Evolutionary conservation across 2,888 invertebrate genomes (phyloP).

Genomic region (Callinectes sapidus): DNA sequence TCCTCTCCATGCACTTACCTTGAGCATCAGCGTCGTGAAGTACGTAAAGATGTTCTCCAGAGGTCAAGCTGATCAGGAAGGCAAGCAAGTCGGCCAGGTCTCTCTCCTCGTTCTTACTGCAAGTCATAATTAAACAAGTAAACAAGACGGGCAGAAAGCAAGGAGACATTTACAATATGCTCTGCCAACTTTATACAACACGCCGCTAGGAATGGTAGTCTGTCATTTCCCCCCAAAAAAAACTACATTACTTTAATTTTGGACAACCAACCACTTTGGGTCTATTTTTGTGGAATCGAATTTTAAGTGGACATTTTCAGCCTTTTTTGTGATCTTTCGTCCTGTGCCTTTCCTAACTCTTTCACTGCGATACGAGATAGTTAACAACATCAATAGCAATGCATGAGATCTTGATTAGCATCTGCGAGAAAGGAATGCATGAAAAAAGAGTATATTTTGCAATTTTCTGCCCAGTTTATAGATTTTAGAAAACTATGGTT

Average conservation of each 20-base stretch:
- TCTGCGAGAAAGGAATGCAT: no score
- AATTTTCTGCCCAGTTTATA: no score
- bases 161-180: not conserved
- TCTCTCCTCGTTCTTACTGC: not conserved
- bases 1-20: not conserved
- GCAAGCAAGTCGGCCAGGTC: not conserved
- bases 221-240: not conserved
- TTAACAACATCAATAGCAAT: no score
- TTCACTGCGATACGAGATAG: no score
- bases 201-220: not conserved
- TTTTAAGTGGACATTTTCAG: no score
- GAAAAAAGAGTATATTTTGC: no score
- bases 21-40: constrained; percentile 1
- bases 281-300: not conserved
- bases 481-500: no score
- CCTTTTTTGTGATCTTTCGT: no score
- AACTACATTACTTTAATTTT: not conserved
- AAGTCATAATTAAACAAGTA: not conserved
- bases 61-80: constrained; percentile 31
- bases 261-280: not conserved
- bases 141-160: not conserved
- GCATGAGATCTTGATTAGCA: no score
- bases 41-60: not conserved
- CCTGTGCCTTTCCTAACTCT: no score
- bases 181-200: not conserved